A percentile compares a stretch with the other conserved stretches of the same genome.
Conservation (phyloP, 2,888 invertebrate genomes). For the Dichetophora obliterata region DNA sequence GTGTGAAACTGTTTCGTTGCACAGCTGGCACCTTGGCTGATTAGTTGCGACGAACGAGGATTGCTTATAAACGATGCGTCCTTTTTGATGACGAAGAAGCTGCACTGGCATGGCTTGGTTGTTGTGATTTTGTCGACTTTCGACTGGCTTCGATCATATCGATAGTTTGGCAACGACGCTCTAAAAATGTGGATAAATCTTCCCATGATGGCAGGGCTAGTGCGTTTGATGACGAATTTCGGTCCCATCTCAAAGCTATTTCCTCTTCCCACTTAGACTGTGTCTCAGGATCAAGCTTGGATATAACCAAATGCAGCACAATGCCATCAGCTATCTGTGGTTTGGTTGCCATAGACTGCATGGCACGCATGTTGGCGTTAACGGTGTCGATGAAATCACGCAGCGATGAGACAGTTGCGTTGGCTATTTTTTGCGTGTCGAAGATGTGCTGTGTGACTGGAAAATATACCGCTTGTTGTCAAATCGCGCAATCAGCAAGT, state of each 20-base stretch:
- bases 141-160: too few relatives aligned
- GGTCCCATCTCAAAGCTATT: constrained; percentile 20
- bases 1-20: neutral
- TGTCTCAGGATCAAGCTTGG: constrained; percentile 39
- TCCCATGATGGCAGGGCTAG: constrained; percentile 29
- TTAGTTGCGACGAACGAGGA: constrained; percentile 6
- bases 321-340: constrained; percentile 42
- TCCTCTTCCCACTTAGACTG: constrained; percentile 43
- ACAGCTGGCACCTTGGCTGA: constrained; percentile 20
- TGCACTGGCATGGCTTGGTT: neutral
- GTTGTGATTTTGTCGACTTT: too few relatives aligned
- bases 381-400: constrained; percentile 38
- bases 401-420: constrained; percentile 21
- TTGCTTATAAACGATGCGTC: neutral
- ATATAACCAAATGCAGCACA: constrained; percentile 36
- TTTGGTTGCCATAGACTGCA: constrained; percentile 41
- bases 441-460: constrained; percentile 39
- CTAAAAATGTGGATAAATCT: constrained; percentile 35
- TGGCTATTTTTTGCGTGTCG: constrained; percentile 33
- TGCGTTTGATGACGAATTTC: neutral
- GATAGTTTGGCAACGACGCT: constrained; percentile 34
- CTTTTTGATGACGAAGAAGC: neutral
- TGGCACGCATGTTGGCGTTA: constrained; percentile 39
- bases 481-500: neutral
- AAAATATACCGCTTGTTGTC: constrained; percentile 38